Evolutionary conservation across 1,140 invertebrate genomes (phyloP).

Genomic region (Hormaphis cornu): DNA sequence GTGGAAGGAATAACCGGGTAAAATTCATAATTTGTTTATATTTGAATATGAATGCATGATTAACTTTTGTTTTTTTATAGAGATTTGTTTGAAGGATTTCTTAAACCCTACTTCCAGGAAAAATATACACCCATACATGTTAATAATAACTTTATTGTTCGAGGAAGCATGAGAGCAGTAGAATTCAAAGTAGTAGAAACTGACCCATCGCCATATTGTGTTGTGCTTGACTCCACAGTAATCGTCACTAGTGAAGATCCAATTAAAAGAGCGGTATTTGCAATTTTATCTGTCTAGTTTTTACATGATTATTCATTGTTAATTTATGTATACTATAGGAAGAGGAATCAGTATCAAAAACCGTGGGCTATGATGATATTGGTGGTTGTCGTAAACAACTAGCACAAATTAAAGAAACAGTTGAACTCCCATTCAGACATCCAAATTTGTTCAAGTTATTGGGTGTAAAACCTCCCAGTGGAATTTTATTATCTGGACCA

Average conservation of each 20-base stretch:
- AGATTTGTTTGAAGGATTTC: constrained; percentile 95
- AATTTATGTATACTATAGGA: constrained; percentile 50
- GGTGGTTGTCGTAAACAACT: constrained; percentile 97
- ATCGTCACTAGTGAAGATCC: constrained; percentile 99
- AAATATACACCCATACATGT: constrained; percentile 98
- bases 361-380: constrained; percentile 98
- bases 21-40: constrained; percentile 38
- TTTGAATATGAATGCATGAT: background rate
- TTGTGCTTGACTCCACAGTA: constrained; percentile 96
- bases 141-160: constrained; percentile 94
- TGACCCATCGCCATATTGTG: constrained; percentile 94
- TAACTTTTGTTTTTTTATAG: constrained; percentile 46
- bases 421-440: constrained; percentile 94
- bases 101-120: constrained; percentile 98
- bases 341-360: constrained; percentile 95
- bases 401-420: constrained; percentile 99
- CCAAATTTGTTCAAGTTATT: constrained; percentile 96
- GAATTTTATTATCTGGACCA: constrained; percentile 94
- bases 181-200: constrained; percentile 99
- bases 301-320: background rate
- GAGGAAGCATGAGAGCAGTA: constrained; percentile 95
- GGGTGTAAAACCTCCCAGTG: constrained; percentile 89
- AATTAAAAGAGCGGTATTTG: constrained; percentile 84
- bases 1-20: constrained; percentile 96
- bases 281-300: background rate